Evolutionary conservation across 2,888 invertebrate species (phyloP).

Genomic region (Taenaris catops): DNA sequence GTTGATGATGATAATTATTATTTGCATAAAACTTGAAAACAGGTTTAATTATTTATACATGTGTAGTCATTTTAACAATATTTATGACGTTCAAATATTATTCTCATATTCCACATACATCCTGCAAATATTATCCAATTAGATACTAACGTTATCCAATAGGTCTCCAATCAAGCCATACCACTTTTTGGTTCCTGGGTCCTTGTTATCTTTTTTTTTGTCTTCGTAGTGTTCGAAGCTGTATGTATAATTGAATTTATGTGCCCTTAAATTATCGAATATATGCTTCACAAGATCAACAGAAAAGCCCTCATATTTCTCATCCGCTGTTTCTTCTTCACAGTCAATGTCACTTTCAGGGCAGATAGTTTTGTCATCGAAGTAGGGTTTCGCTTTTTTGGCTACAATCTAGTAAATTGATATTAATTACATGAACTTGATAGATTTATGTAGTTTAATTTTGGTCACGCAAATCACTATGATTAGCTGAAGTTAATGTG

Average conservation of each 20-base stretch:
- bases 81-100: too few relatives aligned
- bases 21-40: too few relatives aligned
- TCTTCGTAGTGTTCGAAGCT: constrained; percentile 42
- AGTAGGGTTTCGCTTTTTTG: constrained; percentile 86
- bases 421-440: not conserved
- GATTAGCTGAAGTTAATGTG: too few relatives aligned
- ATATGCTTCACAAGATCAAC: constrained; percentile 87
- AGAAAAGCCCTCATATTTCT: constrained; percentile 86
- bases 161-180: constrained; percentile 57
- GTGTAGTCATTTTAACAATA: too few relatives aligned
- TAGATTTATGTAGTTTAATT: too few relatives aligned
- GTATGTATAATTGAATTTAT: constrained; percentile 56
- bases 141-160: constrained; percentile 53
- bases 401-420: constrained; percentile 70
- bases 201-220: constrained; percentile 42
- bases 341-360: constrained; percentile 35
- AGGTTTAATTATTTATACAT: too few relatives aligned
- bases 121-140: not conserved
- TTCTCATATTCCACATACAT: too few relatives aligned
- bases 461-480: too few relatives aligned
- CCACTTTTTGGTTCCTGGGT: constrained; percentile 54
- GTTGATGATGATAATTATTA: too few relatives aligned
- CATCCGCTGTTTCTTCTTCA: constrained; percentile 77
- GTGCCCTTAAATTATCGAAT: constrained; percentile 74
- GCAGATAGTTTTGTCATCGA: constrained; percentile 79